Percentiles rank a stretch among this genome's conserved stretches.
phyloP scores from a whole-genome alignment of 2,888 invertebrate species.

The Coenonympha arcania region DNA sequence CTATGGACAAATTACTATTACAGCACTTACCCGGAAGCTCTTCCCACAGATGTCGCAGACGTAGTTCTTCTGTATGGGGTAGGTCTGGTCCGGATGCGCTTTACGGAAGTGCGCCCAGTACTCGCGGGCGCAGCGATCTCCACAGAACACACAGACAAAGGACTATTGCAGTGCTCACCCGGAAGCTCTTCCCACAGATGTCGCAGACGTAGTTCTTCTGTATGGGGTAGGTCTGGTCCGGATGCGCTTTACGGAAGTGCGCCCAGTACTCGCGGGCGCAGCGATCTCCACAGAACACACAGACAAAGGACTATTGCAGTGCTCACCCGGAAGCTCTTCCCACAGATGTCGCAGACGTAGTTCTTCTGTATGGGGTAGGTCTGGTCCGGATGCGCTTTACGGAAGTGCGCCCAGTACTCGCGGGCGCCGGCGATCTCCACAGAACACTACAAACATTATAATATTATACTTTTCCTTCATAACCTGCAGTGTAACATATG shows the following conservation, averaged over 20 bases:
- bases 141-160: conserved; percentile 60
- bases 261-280: conserved; percentile 61
- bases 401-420: conserved; percentile 61
- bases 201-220: conserved; percentile 63
- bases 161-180: too few species aligned
- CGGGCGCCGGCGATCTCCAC: conserved; percentile 54
- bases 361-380: conserved; percentile 61
- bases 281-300: conserved; percentile 55
- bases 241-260: conserved; percentile 59
- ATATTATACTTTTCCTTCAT: too few species aligned
- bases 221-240: conserved; percentile 59
- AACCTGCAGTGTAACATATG: too few species aligned
- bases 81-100: conserved; percentile 56
- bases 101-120: conserved; percentile 64
- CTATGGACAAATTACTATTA: too few species aligned
- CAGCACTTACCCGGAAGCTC: conserved; percentile 58
- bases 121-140: conserved; percentile 53
- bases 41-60: conserved; percentile 66
- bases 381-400: conserved; percentile 57
- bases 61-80: conserved; percentile 61
- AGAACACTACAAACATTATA: too few species aligned
- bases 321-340: conserved; percentile 61
- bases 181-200: conserved; percentile 61
- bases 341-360: conserved; percentile 62
- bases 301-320: too few species aligned